A percentile compares a stretch with the other conserved stretches of the same genome.
These are phyloP conservation scores for Cistogaster globosa DNA, from an alignment of 2,888 invertebrate genomes.

Conservation along the genomic window DNA sequence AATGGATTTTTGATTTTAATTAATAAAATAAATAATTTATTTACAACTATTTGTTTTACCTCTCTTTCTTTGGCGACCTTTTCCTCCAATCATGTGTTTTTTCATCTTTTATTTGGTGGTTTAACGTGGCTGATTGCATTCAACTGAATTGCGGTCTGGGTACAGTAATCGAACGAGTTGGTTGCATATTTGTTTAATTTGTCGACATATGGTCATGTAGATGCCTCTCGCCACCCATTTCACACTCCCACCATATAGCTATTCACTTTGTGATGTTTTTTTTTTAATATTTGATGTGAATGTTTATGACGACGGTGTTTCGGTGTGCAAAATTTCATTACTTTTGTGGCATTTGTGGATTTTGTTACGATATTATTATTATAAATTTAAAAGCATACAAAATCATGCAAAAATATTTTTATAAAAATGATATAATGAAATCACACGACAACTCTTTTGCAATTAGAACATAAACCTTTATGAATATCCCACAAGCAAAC, in stretches of 20 bases:
- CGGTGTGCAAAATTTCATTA: slow-evolving; percentile 64
- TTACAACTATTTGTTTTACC: background rate
- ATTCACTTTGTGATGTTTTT: background rate
- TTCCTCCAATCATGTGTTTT: slow-evolving; percentile 8
- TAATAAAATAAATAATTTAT: too few relatives aligned
- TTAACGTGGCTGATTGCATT: slow-evolving; percentile 63
- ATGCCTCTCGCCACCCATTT: background rate
- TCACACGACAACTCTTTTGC: slow-evolving; percentile 44
- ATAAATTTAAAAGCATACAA: too few relatives aligned
- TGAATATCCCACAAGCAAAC: background rate
- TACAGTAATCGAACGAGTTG: slow-evolving; percentile 53
- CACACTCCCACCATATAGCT: background rate
- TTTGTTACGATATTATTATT: too few relatives aligned
- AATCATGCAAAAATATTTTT: slow-evolving; percentile 17
- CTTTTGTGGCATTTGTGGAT: slow-evolving; percentile 58
- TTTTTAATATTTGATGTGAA: background rate
- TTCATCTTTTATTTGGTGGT: slow-evolving; percentile 54
- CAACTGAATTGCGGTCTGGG: slow-evolving; percentile 58
- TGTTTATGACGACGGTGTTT: slow-evolving; percentile 12
- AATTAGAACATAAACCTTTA: slow-evolving; percentile 49
- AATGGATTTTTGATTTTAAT: too few relatives aligned
- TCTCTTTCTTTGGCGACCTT: background rate
- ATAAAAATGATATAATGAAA: slow-evolving; percentile 42
- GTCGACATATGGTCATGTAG: slow-evolving; percentile 7
- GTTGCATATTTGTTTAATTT: slow-evolving; percentile 38